These are phyloP conservation scores for Manis crassicaudata DNA, from an alignment of 2,797 vertebrate genomes.

Conservation along the genomic window DNA sequence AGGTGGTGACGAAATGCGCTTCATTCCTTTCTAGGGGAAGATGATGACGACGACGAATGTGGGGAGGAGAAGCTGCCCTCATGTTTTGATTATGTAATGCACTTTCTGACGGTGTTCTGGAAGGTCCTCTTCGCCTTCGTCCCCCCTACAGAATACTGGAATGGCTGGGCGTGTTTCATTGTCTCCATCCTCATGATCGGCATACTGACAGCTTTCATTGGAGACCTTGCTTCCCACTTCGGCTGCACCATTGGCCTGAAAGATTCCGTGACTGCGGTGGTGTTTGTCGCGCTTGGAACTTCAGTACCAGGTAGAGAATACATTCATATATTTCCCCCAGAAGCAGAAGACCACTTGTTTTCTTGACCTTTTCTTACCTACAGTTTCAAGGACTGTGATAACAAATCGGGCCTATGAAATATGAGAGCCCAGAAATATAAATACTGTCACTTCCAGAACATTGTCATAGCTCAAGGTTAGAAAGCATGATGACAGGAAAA, in stretches of 20 bases:
- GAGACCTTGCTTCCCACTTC: constrained; percentile 97
- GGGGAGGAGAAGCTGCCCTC: constrained; percentile 94
- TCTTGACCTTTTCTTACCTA: neutral
- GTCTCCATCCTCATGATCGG: constrained; percentile 96
- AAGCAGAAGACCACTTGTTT: neutral
- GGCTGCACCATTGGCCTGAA: constrained; percentile 98
- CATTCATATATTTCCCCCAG: accelerated
- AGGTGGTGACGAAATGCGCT: neutral
- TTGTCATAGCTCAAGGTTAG: neutral
- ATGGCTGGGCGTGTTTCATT: constrained; percentile 96
- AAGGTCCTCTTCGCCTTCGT: constrained; percentile 97
- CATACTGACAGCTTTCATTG: constrained; percentile 95
- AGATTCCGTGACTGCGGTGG: constrained; percentile 97
- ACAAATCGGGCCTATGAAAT: neutral
- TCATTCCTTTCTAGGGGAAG: constrained; percentile 89
- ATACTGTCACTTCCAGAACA: neutral
- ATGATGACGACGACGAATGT: constrained; percentile 95
- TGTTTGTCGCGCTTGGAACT: constrained; percentile 96
- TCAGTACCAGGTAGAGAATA: constrained; percentile 93
- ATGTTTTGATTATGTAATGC: constrained; percentile 96
- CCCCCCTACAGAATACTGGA: constrained; percentile 97
- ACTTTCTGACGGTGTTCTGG: constrained; percentile 99
- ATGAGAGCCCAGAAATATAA: neutral
- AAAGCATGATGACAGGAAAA: neutral
- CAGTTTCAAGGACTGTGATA: neutral